Evolutionary conservation across 2,888 invertebrate genomes (phyloP).

Genomic region (Drosophila eohydei): DNA sequence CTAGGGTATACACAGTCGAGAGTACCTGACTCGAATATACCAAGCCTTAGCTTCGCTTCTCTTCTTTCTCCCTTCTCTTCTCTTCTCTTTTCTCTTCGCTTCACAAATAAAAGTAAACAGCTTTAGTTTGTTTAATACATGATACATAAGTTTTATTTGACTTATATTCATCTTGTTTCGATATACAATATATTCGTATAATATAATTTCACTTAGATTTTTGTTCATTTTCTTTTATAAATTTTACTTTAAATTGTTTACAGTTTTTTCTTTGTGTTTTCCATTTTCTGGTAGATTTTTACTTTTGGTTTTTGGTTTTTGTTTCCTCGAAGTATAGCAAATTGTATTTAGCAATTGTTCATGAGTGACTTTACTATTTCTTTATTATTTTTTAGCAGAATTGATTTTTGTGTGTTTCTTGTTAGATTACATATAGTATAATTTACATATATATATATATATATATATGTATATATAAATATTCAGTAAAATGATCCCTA

Average conservation of each 20-base stretch:
- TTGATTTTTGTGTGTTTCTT: constrained; percentile 54
- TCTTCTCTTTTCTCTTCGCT: too few relatives aligned
- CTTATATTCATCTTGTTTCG: constrained; percentile 76
- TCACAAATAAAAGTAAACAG: constrained; percentile 16
- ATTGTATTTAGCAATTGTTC: constrained; percentile 66
- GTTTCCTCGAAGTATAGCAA: constrained; percentile 63
- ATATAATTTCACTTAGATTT: constrained; percentile 76
- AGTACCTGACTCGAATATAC: too few relatives aligned
- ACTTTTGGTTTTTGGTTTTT: constrained; percentile 32
- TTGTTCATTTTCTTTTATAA: constrained; percentile 50
- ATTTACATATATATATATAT: constrained; percentile 43
- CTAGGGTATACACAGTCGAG: background rate
- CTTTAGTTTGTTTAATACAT: constrained; percentile 68
- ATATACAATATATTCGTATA: constrained; percentile 78
- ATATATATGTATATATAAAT: constrained; percentile 47
- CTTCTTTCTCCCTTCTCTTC: background rate
- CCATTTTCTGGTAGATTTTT: constrained; percentile 44
- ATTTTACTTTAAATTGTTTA: constrained; percentile 57
- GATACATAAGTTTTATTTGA: constrained; percentile 74
- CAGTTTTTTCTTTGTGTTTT: constrained; percentile 41
- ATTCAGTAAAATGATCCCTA: constrained; percentile 82
- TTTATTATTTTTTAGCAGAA: constrained; percentile 61
- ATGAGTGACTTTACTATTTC: constrained; percentile 48
- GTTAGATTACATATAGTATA: constrained; percentile 62
- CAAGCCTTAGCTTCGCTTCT: too few relatives aligned